Evolutionary conservation across 2,888 invertebrate species (phyloP), one percentile per base, ranked within the genome.

Genomic region (Nemotelus nigrinus): DNA sequence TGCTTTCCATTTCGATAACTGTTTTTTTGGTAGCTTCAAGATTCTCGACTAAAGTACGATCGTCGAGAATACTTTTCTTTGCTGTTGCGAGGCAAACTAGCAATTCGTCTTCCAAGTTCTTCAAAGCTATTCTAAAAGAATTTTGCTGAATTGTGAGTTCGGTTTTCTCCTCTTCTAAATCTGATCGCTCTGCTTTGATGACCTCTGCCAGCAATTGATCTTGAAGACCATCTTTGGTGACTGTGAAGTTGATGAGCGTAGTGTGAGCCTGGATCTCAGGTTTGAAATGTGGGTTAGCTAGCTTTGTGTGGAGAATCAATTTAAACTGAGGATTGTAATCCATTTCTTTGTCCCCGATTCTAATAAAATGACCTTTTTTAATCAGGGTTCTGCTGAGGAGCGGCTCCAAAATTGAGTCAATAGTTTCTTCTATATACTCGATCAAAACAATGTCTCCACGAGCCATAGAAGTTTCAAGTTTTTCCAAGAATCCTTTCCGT

Each of bases 251-350:
- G 80, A 98, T 97, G 39, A 98, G 90, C 1, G 97, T 97, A 47
- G 96, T 95, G 88, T 98, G 98, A 0, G 98, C 98, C 88, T 98
- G 98, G 92, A 98, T 95, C 88, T 98, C 98, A 0, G 98, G 98
- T 85, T 97, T 96, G 85, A 97, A 98, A 88, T 98, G 97, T 0
- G 98, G 98, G 88, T 98, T 98, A 2, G 96, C 96, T 79, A 98
- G 88, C 87, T 98, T 98, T 0, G 98, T 98, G 85, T 98, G 98
- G 0, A 98, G 86, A 80, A 98, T 92, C 2, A 98, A 89, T 7
- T 93, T 91, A 88, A 98, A 98, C 58, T 89, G 89, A 0, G 91
- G 90, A 87, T 95, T 92, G 85, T 92, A 97, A 84, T 98, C 97
- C 58, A 98, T 92, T 87, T 98, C 98, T 84, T 95, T 94, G 85